Conservation (phyloP, 2,113 vertebrate genomes). For the Syrrhaptes paradoxus region DNA sequence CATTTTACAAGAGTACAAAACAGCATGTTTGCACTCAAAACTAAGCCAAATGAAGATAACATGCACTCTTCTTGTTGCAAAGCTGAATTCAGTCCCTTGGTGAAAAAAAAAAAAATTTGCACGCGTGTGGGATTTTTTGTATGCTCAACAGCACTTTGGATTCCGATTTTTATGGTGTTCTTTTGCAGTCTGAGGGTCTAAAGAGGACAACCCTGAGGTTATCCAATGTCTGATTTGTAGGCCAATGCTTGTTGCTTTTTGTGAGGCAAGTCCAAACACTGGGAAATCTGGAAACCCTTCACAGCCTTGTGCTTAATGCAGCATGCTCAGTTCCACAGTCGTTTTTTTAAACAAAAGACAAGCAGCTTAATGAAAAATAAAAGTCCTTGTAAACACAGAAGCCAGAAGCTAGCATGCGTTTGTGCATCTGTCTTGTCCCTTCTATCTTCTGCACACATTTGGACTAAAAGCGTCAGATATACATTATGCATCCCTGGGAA, state of each 20-base stretch:
- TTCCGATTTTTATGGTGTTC: background rate
- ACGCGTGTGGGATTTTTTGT: background rate
- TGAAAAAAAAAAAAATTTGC: background rate
- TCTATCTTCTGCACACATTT: conserved; percentile 18
- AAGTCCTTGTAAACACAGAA: background rate
- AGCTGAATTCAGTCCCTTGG: background rate
- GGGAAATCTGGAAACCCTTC: background rate
- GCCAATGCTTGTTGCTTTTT: background rate
- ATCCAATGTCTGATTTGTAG: background rate
- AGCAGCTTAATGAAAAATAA: conserved; percentile 20
- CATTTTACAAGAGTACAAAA: background rate
- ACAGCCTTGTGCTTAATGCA: background rate
- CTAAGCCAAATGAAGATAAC: background rate
- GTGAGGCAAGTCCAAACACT: background rate
- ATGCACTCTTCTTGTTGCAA: background rate
- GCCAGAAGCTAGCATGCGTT: background rate
- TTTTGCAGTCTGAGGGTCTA: background rate
- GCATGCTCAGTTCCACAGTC: background rate
- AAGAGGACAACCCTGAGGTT: background rate
- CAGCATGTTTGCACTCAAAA: background rate
- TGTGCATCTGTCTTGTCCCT: background rate
- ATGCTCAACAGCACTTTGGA: background rate
- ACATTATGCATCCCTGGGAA: conserved; percentile 43
- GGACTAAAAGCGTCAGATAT: conserved; percentile 46
- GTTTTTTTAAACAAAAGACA: background rate